phyloP scores from a whole-genome alignment of 2,888 invertebrate species.

The Frankliniella fusca region DNA sequence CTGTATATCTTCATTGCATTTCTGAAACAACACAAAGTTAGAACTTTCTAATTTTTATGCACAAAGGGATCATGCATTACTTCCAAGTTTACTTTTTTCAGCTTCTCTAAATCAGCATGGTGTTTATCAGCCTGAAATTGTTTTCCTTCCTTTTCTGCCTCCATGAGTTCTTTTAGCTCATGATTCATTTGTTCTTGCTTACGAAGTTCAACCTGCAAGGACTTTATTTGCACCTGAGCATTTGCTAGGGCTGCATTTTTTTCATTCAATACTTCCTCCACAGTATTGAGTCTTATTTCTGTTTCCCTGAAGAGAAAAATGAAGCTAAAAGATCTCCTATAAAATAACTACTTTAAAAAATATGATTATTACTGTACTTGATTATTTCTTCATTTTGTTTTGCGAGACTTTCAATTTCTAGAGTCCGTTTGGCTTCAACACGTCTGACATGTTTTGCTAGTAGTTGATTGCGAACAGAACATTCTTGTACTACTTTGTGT shows the following conservation, averaged over 20 bases:
- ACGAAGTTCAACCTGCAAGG: not conserved
- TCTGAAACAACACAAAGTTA: not conserved
- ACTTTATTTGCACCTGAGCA: constrained; percentile 1
- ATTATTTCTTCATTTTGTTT: constrained; percentile 23
- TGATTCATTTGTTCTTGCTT: not conserved
- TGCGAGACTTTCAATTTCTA: constrained; percentile 5
- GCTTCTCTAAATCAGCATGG: not conserved
- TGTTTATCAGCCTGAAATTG: not conserved
- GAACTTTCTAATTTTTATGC: not conserved
- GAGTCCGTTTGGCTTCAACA: not conserved
- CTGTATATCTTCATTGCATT: not conserved
- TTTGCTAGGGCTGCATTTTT: not conserved
- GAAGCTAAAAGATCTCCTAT: not conserved
- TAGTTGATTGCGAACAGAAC: not conserved
- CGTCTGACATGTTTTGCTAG: constrained; percentile 2
- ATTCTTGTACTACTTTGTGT: not conserved
- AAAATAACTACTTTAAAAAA: not conserved
- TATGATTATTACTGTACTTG: not conserved
- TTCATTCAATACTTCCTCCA: constrained; percentile 7
- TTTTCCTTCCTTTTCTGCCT: not conserved
- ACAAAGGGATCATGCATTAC: not conserved
- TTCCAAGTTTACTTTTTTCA: not conserved
- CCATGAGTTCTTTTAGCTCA: not conserved
- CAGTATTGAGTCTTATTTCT: constrained; percentile 7
- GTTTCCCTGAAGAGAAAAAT: constrained; percentile 4